phyloP scores from a whole-genome alignment of 1,140 invertebrate species.

The Brachionus paranguensis region DNA sequence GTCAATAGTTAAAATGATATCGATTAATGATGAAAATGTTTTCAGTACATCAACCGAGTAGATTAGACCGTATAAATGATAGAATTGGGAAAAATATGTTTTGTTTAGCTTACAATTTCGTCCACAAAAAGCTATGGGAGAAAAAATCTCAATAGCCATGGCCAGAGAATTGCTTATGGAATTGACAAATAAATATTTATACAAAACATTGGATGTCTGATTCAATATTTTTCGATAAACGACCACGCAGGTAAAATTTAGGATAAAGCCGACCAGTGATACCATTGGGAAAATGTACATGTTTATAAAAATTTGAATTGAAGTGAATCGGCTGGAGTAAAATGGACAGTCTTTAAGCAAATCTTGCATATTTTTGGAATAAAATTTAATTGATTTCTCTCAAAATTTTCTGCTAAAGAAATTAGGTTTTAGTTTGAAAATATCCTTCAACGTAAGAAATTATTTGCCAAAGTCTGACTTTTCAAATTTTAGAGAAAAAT shows the following conservation, averaged over 20 bases:
- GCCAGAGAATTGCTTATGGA: slow-evolving; percentile 22
- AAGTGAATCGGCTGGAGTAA: not conserved
- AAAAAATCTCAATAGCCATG: not conserved
- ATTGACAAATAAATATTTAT: slow-evolving; percentile 26
- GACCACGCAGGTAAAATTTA: slow-evolving; percentile 14
- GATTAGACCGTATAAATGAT: not conserved
- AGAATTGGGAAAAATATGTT: not conserved
- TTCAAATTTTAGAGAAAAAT: not conserved
- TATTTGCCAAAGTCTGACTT: not conserved
- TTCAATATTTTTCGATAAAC: not conserved
- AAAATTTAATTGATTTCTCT: not conserved
- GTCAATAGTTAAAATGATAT: slow-evolving; percentile 2
- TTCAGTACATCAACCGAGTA: not conserved
- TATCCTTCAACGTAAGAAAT: not conserved
- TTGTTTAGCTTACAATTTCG: not conserved
- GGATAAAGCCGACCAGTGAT: not conserved
- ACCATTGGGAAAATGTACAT: slow-evolving; percentile 9
- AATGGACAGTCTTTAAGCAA: not conserved
- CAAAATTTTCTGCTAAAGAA: not conserved
- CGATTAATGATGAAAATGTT: slow-evolving; percentile 20
- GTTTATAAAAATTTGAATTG: slow-evolving; percentile 8
- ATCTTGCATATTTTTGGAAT: not conserved
- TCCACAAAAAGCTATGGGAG: slow-evolving; percentile 2
- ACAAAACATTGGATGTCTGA: not conserved
- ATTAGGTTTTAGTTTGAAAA: not conserved